Evolutionary conservation across 2,888 invertebrate genomes (phyloP).

Genomic region (Caenorhabditis sp.): DNA sequence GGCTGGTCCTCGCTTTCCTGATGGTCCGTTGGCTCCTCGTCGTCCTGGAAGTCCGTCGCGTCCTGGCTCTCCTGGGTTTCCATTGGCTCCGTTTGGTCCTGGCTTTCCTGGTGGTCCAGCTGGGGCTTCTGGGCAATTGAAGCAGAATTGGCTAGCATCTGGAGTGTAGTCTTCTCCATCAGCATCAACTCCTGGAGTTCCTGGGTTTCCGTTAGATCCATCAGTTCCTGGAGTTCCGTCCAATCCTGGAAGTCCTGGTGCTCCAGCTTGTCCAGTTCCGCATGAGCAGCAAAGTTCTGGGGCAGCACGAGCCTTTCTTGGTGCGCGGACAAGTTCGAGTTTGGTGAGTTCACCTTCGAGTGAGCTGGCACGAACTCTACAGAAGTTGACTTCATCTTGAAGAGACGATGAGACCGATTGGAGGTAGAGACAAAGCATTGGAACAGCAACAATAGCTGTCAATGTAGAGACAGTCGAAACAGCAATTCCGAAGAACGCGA

Average conservation of each 20-base stretch:
- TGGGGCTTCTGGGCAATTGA: conserved; percentile 56
- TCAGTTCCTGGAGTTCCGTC: conserved; percentile 54
- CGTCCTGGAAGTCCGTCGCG: conserved; percentile 49
- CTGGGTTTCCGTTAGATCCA: conserved; percentile 53
- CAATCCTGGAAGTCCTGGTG: conserved; percentile 50
- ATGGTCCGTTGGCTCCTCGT: conserved; percentile 49
- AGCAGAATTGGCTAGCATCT: conserved; percentile 52
- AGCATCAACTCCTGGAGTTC: conserved; percentile 53
- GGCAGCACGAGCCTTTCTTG: conserved; percentile 51
- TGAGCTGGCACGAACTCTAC: conserved; percentile 51
- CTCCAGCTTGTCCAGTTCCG: conserved; percentile 54
- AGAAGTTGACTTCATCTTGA: conserved; percentile 64
- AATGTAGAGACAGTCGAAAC: conserved; percentile 53
- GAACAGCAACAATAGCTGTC: conserved; percentile 56
- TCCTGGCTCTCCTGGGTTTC: conserved; percentile 58
- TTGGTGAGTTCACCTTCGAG: conserved; percentile 57
- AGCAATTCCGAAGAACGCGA: conserved; percentile 53
- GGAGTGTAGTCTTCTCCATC: conserved; percentile 44
- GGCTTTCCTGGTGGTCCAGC: conserved; percentile 57
- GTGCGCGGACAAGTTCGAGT: conserved; percentile 44
- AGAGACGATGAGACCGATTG: conserved; percentile 63
- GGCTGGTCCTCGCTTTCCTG: conserved; percentile 53
- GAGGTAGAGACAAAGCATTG: conserved; percentile 57
- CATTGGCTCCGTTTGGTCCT: conserved; percentile 57
- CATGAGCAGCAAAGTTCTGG: conserved; percentile 53